These are phyloP conservation scores for Luperina testacea DNA, from an alignment of 2,888 invertebrate genomes.

Conservation along the genomic window DNA sequence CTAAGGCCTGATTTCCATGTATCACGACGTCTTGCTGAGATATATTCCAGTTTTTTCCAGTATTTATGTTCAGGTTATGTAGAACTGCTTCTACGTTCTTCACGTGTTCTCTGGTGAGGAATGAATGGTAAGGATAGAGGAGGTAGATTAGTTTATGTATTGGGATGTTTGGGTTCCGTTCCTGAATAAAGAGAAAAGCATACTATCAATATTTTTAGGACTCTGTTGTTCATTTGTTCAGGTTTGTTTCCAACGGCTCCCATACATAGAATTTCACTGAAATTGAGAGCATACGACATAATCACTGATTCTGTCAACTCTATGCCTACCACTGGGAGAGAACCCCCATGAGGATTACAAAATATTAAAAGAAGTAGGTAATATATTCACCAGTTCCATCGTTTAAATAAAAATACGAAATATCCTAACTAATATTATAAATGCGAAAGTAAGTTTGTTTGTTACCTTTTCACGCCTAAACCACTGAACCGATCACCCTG, in stretches of 20 bases:
- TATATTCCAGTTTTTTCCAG: conserved; percentile 71
- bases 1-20: conserved; percentile 80
- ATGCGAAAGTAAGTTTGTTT: no score
- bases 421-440: neutral
- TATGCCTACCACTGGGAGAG: neutral
- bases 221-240: neutral
- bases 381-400: neutral
- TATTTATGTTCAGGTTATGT: conserved; percentile 90
- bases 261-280: neutral
- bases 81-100: conserved; percentile 93
- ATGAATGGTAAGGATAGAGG: conserved; percentile 95
- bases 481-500: no score
- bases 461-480: no score
- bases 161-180: conserved; percentile 92
- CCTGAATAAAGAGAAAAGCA: conserved; percentile 86
- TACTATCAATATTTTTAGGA: neutral
- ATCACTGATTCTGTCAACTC: no score
- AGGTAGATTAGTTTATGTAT: conserved; percentile 93
- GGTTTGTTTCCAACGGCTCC: neutral
- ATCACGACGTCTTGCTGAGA: conserved; percentile 73
- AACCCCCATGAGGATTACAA: neutral
- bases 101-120: conserved; percentile 94
- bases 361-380: no score
- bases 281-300: neutral
- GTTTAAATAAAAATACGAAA: neutral